Percentiles rank a stretch among this genome's conserved stretches.
These are phyloP conservation scores for Aurelia aurita complex sp. Pacific DNA, from an alignment of 30 jellyfish, hydroid and myxozoan species.

Conservation along the genomic window DNA sequence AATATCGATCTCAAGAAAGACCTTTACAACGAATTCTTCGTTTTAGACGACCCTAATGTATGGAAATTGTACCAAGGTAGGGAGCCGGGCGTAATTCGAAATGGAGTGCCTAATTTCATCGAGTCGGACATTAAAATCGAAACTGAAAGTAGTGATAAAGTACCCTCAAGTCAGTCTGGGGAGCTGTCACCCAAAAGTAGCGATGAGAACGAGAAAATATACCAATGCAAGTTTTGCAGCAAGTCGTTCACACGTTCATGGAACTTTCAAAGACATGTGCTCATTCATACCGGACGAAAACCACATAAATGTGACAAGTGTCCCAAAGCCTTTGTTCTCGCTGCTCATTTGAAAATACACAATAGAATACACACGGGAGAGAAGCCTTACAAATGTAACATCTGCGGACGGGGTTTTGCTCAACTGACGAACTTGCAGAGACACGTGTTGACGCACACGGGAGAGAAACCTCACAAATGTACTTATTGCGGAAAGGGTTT, in stretches of 20 bases:
- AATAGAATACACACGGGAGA: slow-evolving; percentile 98
- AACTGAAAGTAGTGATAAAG: slow-evolving; percentile 64
- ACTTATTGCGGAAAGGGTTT: slow-evolving; percentile 95
- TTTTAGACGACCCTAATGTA: slow-evolving; percentile 84
- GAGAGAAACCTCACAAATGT: slow-evolving; percentile 98
- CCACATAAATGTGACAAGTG: slow-evolving; percentile 98
- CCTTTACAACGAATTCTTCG: slow-evolving; percentile 92
- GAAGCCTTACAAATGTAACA: slow-evolving; percentile 95
- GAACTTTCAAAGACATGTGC: slow-evolving; percentile 97
- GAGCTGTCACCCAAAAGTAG: slow-evolving; percentile 90
- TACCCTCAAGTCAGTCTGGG: slow-evolving; percentile 67
- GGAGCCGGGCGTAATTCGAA: slow-evolving; percentile 9
- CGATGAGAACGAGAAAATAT: slow-evolving; percentile 87
- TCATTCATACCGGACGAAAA: slow-evolving; percentile 96
- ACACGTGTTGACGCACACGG: slow-evolving; percentile 96
- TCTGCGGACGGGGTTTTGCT: slow-evolving; percentile 98
- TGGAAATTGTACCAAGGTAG: slow-evolving; percentile 63
- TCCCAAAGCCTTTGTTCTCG: slow-evolving; percentile 96
- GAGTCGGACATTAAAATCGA: slow-evolving; percentile 56
- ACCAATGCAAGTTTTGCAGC: slow-evolving; percentile 87
- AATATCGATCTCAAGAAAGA: slow-evolving; percentile 82
- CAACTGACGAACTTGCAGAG: slow-evolving; percentile 95
- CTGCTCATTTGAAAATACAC: slow-evolving; percentile 96
- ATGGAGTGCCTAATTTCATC: slow-evolving; percentile 9
- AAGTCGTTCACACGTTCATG: slow-evolving; percentile 92